Conservation (phyloP, 2,113 vertebrate genomes). For the Chunga burmeisteri region DNA sequence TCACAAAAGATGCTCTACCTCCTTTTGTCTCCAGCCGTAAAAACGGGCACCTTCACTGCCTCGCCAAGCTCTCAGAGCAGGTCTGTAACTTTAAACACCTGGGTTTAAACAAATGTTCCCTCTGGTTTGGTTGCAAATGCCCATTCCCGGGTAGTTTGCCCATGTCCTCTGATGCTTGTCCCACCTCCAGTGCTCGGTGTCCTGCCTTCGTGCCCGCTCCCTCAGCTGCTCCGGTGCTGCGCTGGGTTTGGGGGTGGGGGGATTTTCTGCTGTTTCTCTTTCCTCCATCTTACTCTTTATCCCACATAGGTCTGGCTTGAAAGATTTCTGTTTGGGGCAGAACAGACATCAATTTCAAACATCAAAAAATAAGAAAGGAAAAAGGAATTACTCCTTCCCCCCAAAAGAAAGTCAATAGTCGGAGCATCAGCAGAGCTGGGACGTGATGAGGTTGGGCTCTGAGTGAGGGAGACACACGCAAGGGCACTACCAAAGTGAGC, state of each 20-base stretch:
- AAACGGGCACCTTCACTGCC: not conserved
- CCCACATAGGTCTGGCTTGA: not conserved
- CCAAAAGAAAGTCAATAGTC: not conserved
- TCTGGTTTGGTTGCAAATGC: not conserved
- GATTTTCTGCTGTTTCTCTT: not conserved
- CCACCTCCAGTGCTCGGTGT: rapidly evolving
- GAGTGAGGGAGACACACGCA: not conserved
- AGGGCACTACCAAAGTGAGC: not conserved
- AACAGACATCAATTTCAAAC: not conserved
- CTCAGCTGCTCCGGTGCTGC: rapidly evolving
- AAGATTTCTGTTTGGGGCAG: not conserved
- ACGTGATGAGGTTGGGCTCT: not conserved
- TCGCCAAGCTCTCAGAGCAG: not conserved
- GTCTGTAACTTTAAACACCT: not conserved
- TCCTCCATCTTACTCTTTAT: not conserved
- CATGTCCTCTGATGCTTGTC: not conserved
- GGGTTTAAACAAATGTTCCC: not conserved
- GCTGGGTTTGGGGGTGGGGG: not conserved
- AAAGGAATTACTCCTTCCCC: not conserved
- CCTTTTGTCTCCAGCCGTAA: not conserved
- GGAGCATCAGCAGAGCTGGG: not conserved
- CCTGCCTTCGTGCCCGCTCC: not conserved
- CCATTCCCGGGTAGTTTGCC: not conserved
- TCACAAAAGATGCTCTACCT: not conserved
- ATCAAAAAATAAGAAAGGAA: not conserved